Conservation (phyloP, 2,113 vertebrate genomes). For the Tragelaphus imberbis region DNA sequence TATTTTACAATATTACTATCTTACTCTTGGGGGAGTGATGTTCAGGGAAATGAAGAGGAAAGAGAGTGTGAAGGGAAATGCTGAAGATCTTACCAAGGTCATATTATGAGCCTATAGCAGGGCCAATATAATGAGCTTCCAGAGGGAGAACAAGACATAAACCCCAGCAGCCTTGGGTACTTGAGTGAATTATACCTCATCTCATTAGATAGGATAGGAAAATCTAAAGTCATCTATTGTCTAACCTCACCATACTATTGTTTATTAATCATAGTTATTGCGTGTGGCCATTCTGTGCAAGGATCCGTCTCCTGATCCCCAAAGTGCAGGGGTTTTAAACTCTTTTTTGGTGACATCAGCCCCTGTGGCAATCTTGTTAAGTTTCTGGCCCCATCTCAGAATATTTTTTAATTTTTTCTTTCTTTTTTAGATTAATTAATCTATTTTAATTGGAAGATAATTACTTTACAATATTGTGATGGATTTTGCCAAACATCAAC, state of each 20-base stretch:
- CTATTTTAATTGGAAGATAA: neutral
- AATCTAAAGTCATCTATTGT: neutral
- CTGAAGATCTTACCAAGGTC: neutral
- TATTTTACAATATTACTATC: neutral
- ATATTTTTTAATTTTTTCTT: neutral
- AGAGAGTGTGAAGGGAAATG: neutral
- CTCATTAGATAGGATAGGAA: neutral
- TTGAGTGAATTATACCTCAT: neutral
- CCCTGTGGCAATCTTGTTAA: neutral
- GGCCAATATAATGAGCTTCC: neutral
- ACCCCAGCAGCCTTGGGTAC: neutral
- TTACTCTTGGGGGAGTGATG: neutral
- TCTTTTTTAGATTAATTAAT: neutral
- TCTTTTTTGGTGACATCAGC: neutral
- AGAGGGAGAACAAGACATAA: neutral
- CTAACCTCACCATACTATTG: neutral
- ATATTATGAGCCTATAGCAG: neutral
- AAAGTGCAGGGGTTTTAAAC: neutral
- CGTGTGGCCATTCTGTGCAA: neutral
- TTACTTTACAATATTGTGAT: neutral
- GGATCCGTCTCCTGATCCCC: neutral
- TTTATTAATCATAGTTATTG: slow-evolving; percentile 26
- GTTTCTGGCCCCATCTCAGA: neutral
- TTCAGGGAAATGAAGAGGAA: neutral
- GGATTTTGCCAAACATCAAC: neutral